Base-by-base conservation (phyloP, 2,113 vertebrate genomes). In the Maccullochella peelii region DNA sequence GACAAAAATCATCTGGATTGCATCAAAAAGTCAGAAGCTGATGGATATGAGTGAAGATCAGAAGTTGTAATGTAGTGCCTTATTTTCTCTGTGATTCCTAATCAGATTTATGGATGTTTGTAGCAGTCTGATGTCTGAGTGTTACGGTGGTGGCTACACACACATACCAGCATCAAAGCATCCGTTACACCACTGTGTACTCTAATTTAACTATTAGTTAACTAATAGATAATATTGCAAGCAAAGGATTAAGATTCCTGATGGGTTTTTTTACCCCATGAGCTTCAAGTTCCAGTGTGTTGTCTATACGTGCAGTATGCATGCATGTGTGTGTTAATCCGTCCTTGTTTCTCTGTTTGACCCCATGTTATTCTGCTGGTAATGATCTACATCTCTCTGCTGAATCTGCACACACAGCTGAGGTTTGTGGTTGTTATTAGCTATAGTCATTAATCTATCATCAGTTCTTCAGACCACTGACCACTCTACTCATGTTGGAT, bases 381-480 rank as follows among this genome's bases (percentile, higher is more conserved):
- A 50, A 58, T 69, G 36, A 61, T 68, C 58, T 21, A 21, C 76
- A 36, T 66, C 55, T 63, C 73, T 23, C 18, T 66, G 54, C 47
- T 67, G 54, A 83, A 80, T 77, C 25, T 4, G 2, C 20, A 50
- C 67, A 69, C 57, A 63, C 72, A 62, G 76, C 47, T 12, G 33
- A 75, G 73, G 49, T 65, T 54, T 73, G 59, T 68, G 79, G 61
- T 78, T 79, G 84, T 87, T 72, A 65, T 77, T 84, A 77, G 77
- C 73, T 40, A 1, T 27, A 61, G 75, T 74, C 76, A 80, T 85
- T 77, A 87, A 89, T 92, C 78, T 69, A 66, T 86, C 86, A 70
- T 77, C 82, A 82, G 52, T n/a, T 76, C 57, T n/a, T 76, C 57
- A 76, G 73, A 83, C 27, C 63, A 66, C 70, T 82, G 74, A 80